Evolutionary conservation across 2,113 vertebrate genomes (phyloP).

Genomic region (Eleginops maclovinus): DNA sequence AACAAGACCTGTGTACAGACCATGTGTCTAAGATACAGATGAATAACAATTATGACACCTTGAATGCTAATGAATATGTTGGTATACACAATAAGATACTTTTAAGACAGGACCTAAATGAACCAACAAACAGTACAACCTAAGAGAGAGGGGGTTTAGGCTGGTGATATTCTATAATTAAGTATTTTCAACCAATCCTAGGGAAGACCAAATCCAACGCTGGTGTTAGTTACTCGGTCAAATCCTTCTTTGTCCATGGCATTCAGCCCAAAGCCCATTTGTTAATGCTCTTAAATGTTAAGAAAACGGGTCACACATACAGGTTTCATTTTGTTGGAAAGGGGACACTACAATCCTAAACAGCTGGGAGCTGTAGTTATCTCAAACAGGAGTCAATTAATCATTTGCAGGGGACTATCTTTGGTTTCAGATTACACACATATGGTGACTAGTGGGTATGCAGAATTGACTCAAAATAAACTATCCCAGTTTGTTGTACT

Average conservation of each 20-base stretch:
- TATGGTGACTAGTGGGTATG: background rate
- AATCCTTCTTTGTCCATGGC: background rate
- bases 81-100: background rate
- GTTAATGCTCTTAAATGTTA: background rate
- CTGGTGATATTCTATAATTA: background rate
- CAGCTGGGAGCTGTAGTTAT: background rate
- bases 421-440: background rate
- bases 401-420: background rate
- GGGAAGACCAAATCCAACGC: background rate
- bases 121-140: background rate
- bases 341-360: background rate
- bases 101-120: background rate
- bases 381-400: background rate
- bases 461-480: background rate
- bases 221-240: background rate
- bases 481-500: background rate
- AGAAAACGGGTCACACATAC: background rate
- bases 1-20: constrained; percentile 9
- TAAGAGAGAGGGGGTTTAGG: too few relatives aligned
- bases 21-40: background rate
- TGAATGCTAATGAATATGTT: constrained; percentile 9
- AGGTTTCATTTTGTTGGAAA: background rate
- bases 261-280: background rate
- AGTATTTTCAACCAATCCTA: background rate
- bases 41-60: constrained; percentile 4